These are phyloP conservation scores for Stomorhina lunata DNA, from an alignment of 2,888 invertebrate genomes.

Conservation along the genomic window DNA sequence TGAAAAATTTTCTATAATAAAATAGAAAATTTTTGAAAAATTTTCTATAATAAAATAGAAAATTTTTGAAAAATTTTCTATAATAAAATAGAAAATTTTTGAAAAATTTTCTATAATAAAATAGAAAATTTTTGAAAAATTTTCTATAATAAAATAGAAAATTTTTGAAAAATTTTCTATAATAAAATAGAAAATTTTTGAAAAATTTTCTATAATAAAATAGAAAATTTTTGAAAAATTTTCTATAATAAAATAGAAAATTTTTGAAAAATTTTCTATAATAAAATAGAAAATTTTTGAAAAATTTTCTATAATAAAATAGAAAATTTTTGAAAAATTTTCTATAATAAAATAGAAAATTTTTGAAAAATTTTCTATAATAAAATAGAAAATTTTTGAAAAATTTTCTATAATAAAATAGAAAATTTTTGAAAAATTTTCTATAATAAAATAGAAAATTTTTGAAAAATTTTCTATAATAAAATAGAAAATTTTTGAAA, in stretches of 20 bases:
- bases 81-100: not conserved
- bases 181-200: no score
- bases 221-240: not conserved
- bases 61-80: not conserved
- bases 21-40: not conserved
- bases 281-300: not conserved
- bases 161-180: not conserved
- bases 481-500: not conserved
- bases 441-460: no score
- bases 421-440: not conserved
- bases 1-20: not conserved
- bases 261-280: not conserved
- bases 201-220: not conserved
- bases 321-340: not conserved
- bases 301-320: no score
- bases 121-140: not conserved
- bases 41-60: no score
- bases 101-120: no score
- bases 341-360: not conserved
- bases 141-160: not conserved
- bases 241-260: no score
- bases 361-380: not conserved
- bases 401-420: not conserved
- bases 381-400: no score
- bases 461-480: not conserved